Conservation (phyloP, 2,113 vertebrate genomes). For the Laterallus jamaicensis region DNA sequence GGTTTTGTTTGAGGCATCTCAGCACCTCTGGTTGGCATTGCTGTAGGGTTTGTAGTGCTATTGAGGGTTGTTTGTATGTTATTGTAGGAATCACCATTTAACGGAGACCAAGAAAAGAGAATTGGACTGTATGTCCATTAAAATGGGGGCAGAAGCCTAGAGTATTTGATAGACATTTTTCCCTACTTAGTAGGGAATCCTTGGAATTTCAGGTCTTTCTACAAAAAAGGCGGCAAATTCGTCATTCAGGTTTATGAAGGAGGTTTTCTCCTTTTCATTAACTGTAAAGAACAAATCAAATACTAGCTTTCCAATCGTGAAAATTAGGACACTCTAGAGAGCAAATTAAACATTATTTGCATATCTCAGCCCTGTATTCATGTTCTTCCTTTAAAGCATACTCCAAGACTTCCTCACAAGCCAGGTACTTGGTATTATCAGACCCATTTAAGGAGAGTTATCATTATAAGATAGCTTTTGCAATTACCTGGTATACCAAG, state of each 20-base stretch:
- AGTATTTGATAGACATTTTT: neutral
- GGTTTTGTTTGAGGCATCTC: neutral
- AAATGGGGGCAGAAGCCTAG: constrained; percentile 18
- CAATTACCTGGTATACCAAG: constrained; percentile 68
- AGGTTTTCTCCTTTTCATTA: constrained; percentile 38
- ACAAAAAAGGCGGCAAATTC: constrained; percentile 50
- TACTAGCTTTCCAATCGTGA: constrained; percentile 63
- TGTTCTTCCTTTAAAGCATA: constrained; percentile 52
- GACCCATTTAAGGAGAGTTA: constrained; percentile 70
- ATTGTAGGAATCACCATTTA: neutral
- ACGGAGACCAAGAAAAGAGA: neutral
- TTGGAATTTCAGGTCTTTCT: constrained; percentile 31
- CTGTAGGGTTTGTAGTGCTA: neutral
- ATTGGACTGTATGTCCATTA: neutral
- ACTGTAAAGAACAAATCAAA: constrained; percentile 70
- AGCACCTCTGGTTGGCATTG: neutral
- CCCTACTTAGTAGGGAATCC: neutral
- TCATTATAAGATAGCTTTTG: constrained; percentile 71
- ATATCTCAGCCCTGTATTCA: constrained; percentile 57
- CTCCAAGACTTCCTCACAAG: constrained; percentile 35
- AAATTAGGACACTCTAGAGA: constrained; percentile 70
- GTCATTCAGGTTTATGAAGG: constrained; percentile 64
- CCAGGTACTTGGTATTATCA: constrained; percentile 59
- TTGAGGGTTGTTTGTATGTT: neutral
- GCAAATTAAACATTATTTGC: constrained; percentile 68